Evolutionary conservation across 2,888 invertebrate species (phyloP).

Genomic region (Drosophila mercatorum): DNA sequence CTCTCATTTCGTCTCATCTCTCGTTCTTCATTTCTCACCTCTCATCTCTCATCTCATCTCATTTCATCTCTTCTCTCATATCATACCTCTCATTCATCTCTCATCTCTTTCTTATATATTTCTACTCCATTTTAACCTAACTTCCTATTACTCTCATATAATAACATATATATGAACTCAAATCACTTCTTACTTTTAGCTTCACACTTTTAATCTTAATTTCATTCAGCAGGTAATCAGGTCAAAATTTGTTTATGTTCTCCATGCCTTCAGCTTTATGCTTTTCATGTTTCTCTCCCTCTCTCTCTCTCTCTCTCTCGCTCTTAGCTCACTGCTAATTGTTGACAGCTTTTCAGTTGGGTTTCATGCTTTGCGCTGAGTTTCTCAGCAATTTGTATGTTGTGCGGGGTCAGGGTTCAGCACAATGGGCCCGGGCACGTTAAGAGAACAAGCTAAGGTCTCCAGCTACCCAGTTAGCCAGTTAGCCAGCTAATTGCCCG

Average conservation of each 20-base stretch:
- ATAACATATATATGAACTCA: neutral
- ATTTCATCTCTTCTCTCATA: too few species aligned
- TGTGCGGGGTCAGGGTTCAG: slow-evolving; percentile 78
- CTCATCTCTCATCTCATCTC: too few species aligned
- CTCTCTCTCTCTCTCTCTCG: neutral
- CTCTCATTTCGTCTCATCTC: too few species aligned
- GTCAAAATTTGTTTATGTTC: neutral
- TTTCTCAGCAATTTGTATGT: slow-evolving; percentile 62
- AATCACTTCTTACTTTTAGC: neutral
- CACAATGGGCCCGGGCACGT: slow-evolving; percentile 63
- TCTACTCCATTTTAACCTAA: neutral
- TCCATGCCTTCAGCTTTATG: neutral
- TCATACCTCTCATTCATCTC: neutral
- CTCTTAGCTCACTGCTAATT: slow-evolving; percentile 40
- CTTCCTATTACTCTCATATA: neutral
- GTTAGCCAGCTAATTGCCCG: slow-evolving; percentile 67
- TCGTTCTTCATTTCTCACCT: too few species aligned
- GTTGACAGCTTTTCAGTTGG: slow-evolving; percentile 39
- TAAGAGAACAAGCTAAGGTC: slow-evolving; percentile 36
- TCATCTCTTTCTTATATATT: neutral
- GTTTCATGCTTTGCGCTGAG: slow-evolving; percentile 13
- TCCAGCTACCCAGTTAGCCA: slow-evolving; percentile 25
- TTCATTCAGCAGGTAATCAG: neutral
- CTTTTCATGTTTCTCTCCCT: neutral
- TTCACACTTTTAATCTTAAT: neutral